Evolutionary conservation across 2,888 invertebrate species (phyloP), one percentile per base, ranked within the genome.

Genomic region (Macropis europaea): DNA sequence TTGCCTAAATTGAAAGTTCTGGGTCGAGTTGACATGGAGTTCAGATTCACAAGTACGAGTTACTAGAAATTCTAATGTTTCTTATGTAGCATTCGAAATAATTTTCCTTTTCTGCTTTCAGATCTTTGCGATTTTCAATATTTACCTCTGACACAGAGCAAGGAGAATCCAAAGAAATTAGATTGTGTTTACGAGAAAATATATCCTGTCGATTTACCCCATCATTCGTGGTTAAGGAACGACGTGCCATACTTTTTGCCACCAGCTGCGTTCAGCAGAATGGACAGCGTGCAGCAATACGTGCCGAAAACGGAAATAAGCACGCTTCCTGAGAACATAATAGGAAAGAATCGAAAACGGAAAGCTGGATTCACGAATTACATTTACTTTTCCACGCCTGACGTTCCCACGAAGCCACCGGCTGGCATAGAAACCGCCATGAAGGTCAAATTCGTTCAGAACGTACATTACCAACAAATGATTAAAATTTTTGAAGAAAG

Each of bases 91-190:
- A n/a, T n/a, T n/a, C n/a, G n/a, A 43, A 48, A 24, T 26, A 30
- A 5, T 50, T n/a, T 38, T 38, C 42, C 6, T 45, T n/a, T n/a
- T n/a, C n/a, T n/a, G n/a, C n/a, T 80, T 92, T 30, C 88, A 97
- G 97, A 93, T 74, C 91, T 98, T 85, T 95, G 95, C 88, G 99
- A 99, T 90, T 99, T 97, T 89, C 98, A 99, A 90, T 99, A 95
- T 88, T 90, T 99, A 69, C 97, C 99, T 1, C 91, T 97, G 78
- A 89, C 84, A 6, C 90, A 38, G 89, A 90, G 73, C 88, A 92
- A 73, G 85, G 87, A 15, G 75, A 89, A 87, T 69, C 82, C 88
- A 13, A 84, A 88, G 32, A 90, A 91, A 63, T 90, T 92, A 19
- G 91, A 92, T 77, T 94, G 93, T 85, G 90, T 95, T 40, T 91